phyloP scores from a whole-genome alignment of 2,113 vertebrate species.

The Manacus vitellinus region DNA sequence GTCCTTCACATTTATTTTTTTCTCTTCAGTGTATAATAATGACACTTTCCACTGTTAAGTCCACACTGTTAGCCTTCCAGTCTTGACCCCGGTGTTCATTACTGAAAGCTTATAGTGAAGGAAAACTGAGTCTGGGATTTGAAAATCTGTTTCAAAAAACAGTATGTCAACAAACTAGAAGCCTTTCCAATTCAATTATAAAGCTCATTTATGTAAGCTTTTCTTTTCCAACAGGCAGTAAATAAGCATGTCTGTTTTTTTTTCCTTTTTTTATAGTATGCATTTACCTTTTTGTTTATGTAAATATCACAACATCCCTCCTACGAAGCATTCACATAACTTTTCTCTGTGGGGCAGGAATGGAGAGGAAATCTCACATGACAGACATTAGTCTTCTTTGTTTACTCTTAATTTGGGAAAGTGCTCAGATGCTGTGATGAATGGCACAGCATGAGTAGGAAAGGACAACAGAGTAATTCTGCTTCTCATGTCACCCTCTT shows the following conservation, averaged over 20 bases:
- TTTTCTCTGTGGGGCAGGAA: neutral
- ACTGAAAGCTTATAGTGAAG: neutral
- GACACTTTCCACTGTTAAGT: neutral
- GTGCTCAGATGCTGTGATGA: conserved; percentile 5
- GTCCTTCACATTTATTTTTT: neutral
- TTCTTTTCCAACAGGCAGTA: neutral
- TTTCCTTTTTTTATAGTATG: neutral
- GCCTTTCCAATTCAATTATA: neutral
- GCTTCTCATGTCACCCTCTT: neutral
- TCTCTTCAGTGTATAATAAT: neutral
- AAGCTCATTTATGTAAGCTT: neutral
- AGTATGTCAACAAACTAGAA: neutral
- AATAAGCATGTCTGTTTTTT: neutral
- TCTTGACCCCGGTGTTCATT: neutral
- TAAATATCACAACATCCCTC: neutral
- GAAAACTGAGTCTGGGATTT: neutral
- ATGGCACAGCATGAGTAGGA: neutral
- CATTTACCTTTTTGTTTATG: neutral
- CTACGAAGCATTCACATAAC: neutral
- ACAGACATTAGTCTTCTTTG: conserved; percentile 8
- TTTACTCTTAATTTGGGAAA: conserved; percentile 27
- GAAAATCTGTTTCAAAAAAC: neutral
- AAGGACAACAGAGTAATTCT: conserved; percentile 7
- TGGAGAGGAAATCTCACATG: neutral
- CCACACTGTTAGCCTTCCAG: neutral